A percentile compares a stretch with the other conserved stretches of the same genome.
Conservation (phyloP, 2,113 vertebrate species). For the Noctilio leporinus region DNA sequence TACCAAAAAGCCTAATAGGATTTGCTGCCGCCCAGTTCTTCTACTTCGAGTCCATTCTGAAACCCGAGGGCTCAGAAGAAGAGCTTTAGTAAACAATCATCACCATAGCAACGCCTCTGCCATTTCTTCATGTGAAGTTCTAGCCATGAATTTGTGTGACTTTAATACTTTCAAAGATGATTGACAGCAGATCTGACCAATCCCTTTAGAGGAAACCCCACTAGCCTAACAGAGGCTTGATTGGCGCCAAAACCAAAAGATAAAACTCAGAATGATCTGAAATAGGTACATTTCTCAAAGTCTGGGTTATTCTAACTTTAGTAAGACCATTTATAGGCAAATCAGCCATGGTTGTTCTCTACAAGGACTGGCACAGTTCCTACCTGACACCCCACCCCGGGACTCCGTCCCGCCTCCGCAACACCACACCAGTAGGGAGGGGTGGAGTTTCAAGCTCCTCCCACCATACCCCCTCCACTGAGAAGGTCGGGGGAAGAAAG, state of each 20-base stretch:
- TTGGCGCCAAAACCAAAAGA: background rate
- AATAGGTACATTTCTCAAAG: background rate
- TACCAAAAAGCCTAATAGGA: background rate
- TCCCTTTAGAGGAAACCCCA: background rate
- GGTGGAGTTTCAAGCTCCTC: background rate
- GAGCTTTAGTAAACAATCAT: background rate
- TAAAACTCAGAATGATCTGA: background rate
- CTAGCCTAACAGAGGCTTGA: fast-evolving
- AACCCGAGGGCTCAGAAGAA: background rate
- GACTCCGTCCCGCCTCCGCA: background rate
- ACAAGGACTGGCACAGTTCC: background rate
- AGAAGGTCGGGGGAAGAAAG: fast-evolving
- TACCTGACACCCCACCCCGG: background rate
- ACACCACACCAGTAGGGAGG: too few species aligned
- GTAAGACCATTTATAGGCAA: background rate
- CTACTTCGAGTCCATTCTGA: fast-evolving
- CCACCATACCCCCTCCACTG: background rate
- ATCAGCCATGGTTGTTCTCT: background rate
- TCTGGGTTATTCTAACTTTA: background rate
- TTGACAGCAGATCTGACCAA: slow-evolving; percentile 39
- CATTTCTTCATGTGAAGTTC: background rate
- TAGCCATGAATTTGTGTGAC: background rate
- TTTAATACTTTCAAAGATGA: background rate
- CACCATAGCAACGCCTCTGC: fast-evolving
- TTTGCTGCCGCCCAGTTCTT: background rate